Conservation (phyloP, 2,797 vertebrate genomes). For the Neopelma chrysocephalum region DNA sequence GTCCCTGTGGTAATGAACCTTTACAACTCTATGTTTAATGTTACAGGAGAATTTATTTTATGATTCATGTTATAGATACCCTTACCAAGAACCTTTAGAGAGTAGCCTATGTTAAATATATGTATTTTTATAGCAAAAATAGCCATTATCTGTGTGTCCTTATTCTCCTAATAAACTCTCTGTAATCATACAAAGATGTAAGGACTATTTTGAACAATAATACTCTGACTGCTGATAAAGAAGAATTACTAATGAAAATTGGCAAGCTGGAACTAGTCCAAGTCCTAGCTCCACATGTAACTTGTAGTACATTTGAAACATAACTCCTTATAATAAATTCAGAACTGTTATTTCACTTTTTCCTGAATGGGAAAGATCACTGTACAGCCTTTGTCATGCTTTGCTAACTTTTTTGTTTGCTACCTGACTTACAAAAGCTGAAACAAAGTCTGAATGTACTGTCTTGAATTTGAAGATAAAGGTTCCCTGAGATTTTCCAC, state of each 20-base stretch:
- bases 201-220: neutral
- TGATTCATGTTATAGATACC: neutral
- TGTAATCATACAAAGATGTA: neutral
- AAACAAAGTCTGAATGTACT: neutral
- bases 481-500: neutral
- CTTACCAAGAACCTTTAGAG: neutral
- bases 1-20: neutral
- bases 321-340: neutral
- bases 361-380: neutral
- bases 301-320: neutral
- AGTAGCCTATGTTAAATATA: neutral
- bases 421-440: neutral
- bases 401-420: neutral
- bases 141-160: neutral
- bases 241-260: slow-evolving; percentile 4
- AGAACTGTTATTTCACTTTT: neutral
- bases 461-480: neutral
- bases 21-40: neutral
- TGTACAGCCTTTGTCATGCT: neutral
- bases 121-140: neutral
- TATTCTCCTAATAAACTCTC: neutral
- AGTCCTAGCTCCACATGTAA: neutral
- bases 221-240: neutral
- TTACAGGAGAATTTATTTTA: neutral
- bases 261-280: neutral